A percentile compares a stretch with the other conserved stretches of the same genome.
Conservation (phyloP, 2,113 vertebrate genomes). For the Saccopteryx bilineata region DNA sequence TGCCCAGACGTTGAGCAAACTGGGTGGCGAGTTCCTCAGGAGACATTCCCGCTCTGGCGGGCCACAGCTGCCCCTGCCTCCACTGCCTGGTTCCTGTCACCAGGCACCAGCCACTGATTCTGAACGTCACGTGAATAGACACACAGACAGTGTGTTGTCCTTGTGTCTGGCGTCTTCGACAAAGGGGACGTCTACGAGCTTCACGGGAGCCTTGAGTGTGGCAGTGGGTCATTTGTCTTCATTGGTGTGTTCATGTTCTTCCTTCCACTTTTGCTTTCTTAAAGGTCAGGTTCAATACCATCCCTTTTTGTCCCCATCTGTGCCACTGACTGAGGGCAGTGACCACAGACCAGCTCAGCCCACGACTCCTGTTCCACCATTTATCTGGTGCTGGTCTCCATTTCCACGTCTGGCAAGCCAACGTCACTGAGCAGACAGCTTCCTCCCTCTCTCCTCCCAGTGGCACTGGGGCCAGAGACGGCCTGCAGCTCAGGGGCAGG, state of each 20-base stretch:
- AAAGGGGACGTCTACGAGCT: accelerated
- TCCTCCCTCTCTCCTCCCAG: background rate
- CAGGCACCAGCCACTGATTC: background rate
- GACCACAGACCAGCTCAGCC: background rate
- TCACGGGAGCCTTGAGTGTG: accelerated
- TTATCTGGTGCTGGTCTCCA: background rate
- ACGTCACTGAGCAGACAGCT: background rate
- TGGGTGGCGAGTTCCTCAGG: background rate
- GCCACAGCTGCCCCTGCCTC: background rate
- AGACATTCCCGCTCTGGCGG: too few species aligned
- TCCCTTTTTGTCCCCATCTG: background rate
- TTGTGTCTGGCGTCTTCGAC: background rate
- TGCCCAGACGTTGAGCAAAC: background rate
- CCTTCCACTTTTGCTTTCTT: background rate
- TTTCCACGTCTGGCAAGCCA: background rate
- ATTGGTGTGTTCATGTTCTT: background rate
- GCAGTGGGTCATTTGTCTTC: accelerated
- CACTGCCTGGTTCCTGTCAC: too few species aligned
- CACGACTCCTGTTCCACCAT: background rate
- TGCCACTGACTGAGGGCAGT: background rate
- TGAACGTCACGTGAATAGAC: accelerated
- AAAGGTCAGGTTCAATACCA: background rate
- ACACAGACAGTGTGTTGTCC: accelerated
- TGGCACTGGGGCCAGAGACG: background rate
- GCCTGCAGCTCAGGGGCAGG: accelerated